Evolutionary conservation across 2,797 vertebrate genomes (phyloP).

Genomic region (Hoplostethus mediterraneus): DNA sequence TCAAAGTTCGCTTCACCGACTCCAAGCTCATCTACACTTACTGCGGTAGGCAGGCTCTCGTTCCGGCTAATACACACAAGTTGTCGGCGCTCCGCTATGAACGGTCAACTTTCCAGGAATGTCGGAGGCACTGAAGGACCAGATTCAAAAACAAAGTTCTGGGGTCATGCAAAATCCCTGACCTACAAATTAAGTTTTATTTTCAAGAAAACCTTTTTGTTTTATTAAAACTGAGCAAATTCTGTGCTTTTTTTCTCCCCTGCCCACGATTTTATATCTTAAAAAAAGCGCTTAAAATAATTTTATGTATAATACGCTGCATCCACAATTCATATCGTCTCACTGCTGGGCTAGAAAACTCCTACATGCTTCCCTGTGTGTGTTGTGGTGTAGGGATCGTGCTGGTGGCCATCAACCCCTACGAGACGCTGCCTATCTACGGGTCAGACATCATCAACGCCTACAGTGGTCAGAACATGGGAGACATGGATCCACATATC

Average conservation of each 20-base stretch:
- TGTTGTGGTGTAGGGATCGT: constrained; percentile 89
- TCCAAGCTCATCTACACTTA: constrained; percentile 99
- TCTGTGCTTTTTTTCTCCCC: no score
- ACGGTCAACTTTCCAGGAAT: neutral
- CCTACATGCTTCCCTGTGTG: neutral
- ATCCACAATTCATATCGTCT: neutral
- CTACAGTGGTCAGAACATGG: constrained; percentile 99
- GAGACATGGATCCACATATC: constrained; percentile 99
- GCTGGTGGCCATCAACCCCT: constrained; percentile 98
- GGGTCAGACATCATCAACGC: constrained; percentile 98
- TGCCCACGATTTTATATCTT: no score
- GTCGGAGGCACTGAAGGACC: no score
- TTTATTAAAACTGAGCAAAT: no score
- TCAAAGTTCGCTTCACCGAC: constrained; percentile 97
- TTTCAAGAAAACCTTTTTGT: no score
- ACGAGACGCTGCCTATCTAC: constrained; percentile 96
- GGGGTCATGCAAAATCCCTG: no score
- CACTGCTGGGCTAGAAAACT: neutral
- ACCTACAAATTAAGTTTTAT: no score
- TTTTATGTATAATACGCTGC: neutral
- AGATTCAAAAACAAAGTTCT: no score
- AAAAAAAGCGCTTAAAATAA: no score
- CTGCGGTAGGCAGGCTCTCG: constrained; percentile 85
- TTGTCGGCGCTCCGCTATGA: neutral
- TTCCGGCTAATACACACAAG: neutral